These are phyloP conservation scores for Mastomys coucha DNA, from an alignment of 2,113 vertebrate species.

Conservation along the genomic window DNA sequence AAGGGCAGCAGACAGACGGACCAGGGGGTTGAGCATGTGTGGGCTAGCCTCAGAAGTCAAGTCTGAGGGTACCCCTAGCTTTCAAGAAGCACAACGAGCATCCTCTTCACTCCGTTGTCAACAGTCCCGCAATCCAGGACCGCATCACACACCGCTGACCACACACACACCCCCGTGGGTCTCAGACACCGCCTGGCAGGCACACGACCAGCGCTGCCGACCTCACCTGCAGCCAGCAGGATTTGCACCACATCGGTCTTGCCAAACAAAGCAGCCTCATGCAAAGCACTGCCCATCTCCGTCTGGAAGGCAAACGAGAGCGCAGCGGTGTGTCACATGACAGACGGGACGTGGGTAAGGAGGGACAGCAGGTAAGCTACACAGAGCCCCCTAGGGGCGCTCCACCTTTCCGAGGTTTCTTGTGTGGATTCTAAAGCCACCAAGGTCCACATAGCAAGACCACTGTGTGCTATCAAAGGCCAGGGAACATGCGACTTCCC, in stretches of 20 bases:
- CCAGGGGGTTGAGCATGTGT: conserved; percentile 56
- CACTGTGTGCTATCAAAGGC: not conserved
- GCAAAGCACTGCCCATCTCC: conserved; percentile 99
- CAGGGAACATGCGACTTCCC: not conserved
- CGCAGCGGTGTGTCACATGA: conserved; percentile 77
- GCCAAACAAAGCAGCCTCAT: conserved; percentile 98
- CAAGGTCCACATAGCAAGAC: not conserved
- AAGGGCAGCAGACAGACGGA: conserved; percentile 44
- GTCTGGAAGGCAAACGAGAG: conserved; percentile 92
- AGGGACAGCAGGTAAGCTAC: conserved; percentile 48
- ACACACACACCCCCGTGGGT: not conserved
- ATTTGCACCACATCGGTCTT: conserved; percentile 98
- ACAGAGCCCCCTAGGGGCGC: conserved; percentile 23
- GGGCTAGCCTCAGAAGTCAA: not conserved
- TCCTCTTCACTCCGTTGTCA: conserved; percentile 37
- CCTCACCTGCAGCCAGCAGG: conserved; percentile 96
- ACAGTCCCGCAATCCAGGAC: conserved; percentile 24
- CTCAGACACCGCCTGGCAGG: conserved; percentile 24
- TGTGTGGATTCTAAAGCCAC: conserved; percentile 24
- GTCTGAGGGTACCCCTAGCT: not conserved
- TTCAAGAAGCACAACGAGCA: not conserved
- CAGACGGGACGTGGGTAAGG: conserved; percentile 56
- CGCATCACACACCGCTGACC: not conserved
- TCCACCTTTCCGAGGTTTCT: conserved; percentile 46
- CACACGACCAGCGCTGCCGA: conserved; percentile 70